Percentiles rank a stretch among this genome's conserved stretches.
Conservation (phyloP, 2,888 invertebrate species). For the Isotomurus palustris region DNA sequence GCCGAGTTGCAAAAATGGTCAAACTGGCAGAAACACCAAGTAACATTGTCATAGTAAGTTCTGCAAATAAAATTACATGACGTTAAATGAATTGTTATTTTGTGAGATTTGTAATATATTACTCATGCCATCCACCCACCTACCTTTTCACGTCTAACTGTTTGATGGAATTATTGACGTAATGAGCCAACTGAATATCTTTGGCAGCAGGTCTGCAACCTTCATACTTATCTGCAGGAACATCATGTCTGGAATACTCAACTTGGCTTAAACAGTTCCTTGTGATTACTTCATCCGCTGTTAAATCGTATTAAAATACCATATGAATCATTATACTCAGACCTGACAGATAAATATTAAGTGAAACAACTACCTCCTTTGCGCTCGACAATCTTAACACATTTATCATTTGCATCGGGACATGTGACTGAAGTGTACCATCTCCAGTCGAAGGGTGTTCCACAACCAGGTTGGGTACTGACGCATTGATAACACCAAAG, state of each 20-base stretch:
- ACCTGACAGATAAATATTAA: neutral
- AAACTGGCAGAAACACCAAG: constrained; percentile 86
- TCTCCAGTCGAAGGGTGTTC: constrained; percentile 75
- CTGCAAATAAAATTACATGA: constrained; percentile 55
- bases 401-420: constrained; percentile 76
- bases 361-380: constrained; percentile 65
- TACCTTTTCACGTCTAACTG: constrained; percentile 78
- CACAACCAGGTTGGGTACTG: constrained; percentile 83
- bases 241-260: constrained; percentile 71
- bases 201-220: constrained; percentile 77
- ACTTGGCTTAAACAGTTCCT: constrained; percentile 79
- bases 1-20: constrained; percentile 78
- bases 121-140: neutral
- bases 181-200: constrained; percentile 74
- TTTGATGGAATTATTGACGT: constrained; percentile 79
- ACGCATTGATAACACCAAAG: constrained; percentile 83
- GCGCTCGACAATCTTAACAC: constrained; percentile 79
- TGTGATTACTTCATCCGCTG: constrained; percentile 73
- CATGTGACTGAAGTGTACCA: constrained; percentile 73
- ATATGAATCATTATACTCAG: neutral
- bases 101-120: neutral
- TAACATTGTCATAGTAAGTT: constrained; percentile 72
- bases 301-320: neutral
- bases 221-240: constrained; percentile 87
- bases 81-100: no score